These are phyloP conservation scores for Manduca sexta DNA, from an alignment of 1,140 invertebrate species.

Conservation along the genomic window DNA sequence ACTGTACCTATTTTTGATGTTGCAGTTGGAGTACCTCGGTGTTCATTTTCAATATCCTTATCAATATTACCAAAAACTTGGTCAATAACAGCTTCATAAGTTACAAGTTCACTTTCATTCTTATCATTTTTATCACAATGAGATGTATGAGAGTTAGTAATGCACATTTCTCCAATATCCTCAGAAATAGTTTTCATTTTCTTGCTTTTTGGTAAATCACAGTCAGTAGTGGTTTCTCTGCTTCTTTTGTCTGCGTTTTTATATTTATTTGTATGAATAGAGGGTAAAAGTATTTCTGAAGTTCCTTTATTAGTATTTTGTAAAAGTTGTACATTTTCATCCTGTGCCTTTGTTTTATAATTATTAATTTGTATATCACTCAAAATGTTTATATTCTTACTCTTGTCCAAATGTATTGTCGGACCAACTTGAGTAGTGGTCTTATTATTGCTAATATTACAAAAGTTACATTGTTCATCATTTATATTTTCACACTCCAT, in stretches of 20 bases:
- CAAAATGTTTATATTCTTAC: too few relatives aligned
- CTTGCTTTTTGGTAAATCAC: conserved; percentile 24
- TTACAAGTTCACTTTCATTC: conserved; percentile 38
- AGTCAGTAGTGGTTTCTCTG: conserved; percentile 28
- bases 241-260: conserved; percentile 34
- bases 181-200: conserved; percentile 24
- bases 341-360: conserved; percentile 41
- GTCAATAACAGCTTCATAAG: conserved; percentile 50
- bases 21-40: conserved; percentile 15
- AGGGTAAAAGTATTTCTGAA: conserved; percentile 45
- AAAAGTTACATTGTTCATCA: not conserved
- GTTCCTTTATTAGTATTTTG: conserved; percentile 29
- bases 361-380: conserved; percentile 50
- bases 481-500: conserved; percentile 27
- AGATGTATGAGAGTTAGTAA: not conserved
- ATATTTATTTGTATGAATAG: conserved; percentile 28
- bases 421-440: too few relatives aligned
- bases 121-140: conserved; percentile 6
- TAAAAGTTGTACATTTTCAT: conserved; percentile 33
- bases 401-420: too few relatives aligned
- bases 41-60: conserved; percentile 37
- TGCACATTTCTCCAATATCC: not conserved
- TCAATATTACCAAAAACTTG: conserved; percentile 59
- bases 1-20: not conserved
- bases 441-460: not conserved